Evolutionary conservation across 2,113 vertebrate species (phyloP).

Genomic region (Trinectes maculatus): DNA sequence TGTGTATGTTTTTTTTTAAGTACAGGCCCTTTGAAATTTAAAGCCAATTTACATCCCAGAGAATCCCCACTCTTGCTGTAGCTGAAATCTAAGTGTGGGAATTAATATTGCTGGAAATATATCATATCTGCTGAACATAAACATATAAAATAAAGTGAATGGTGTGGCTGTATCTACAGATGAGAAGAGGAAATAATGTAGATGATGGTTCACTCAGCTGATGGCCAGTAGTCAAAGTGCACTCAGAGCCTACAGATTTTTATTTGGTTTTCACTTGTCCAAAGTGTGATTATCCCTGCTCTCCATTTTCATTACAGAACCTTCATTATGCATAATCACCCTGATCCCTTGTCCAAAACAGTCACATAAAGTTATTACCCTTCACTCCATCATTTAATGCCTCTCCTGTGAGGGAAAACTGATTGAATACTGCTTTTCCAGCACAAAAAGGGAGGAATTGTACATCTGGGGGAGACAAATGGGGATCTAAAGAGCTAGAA

Average conservation of each 20-base stretch:
- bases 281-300: slow-evolving; percentile 56
- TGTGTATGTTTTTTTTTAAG: no score
- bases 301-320: slow-evolving; percentile 62
- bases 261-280: slow-evolving; percentile 62
- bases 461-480: neutral
- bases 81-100: no score
- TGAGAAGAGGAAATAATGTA: slow-evolving; percentile 10
- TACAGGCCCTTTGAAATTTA: no score
- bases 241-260: slow-evolving; percentile 35
- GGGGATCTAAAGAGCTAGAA: neutral
- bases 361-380: slow-evolving; percentile 51
- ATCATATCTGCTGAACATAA: neutral
- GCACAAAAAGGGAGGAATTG: neutral
- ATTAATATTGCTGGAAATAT: no score
- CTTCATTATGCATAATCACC: slow-evolving; percentile 41
- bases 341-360: slow-evolving; percentile 16
- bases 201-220: slow-evolving; percentile 30
- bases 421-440: slow-evolving; percentile 5
- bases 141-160: neutral
- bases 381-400: slow-evolving; percentile 42
- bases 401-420: slow-evolving; percentile 21
- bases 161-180: neutral
- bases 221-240: slow-evolving; percentile 18
- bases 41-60: no score
- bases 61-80: no score